Evolutionary conservation across 2,888 invertebrate genomes (phyloP).

Genomic region (Leucophenga maculata): DNA sequence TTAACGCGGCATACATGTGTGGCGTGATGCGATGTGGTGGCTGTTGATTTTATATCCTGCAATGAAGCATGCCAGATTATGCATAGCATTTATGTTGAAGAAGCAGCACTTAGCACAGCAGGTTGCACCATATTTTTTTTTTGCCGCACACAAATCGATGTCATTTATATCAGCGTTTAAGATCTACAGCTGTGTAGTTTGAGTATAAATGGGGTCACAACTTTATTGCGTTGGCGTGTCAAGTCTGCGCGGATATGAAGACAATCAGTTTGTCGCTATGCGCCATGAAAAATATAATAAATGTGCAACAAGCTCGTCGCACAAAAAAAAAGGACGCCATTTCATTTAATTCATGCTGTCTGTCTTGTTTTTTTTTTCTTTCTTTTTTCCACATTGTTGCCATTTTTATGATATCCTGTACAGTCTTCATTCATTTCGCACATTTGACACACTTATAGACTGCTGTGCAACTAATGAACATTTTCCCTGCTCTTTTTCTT

Average conservation of each 20-base stretch:
- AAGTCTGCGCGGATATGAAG: background rate
- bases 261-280: background rate
- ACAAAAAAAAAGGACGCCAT: background rate
- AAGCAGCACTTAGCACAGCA: background rate
- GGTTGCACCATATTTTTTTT: background rate
- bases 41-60: background rate
- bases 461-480: background rate
- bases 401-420: slow-evolving; percentile 15
- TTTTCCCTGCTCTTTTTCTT: background rate
- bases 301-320: slow-evolving; percentile 14
- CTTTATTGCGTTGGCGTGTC: background rate
- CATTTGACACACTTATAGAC: background rate
- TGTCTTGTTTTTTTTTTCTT: background rate
- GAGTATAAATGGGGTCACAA: no score
- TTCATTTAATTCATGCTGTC: background rate
- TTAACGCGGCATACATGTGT: slow-evolving; percentile 39
- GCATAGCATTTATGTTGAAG: background rate
- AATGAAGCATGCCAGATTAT: background rate
- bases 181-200: background rate
- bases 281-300: background rate
- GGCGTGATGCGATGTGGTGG: no score
- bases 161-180: background rate
- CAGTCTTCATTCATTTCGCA: no score
- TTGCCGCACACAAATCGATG: background rate
- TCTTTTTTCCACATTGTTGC: background rate